Evolutionary conservation across 2,888 invertebrate species (phyloP).

Genomic region (Horisme vitalbata): DNA sequence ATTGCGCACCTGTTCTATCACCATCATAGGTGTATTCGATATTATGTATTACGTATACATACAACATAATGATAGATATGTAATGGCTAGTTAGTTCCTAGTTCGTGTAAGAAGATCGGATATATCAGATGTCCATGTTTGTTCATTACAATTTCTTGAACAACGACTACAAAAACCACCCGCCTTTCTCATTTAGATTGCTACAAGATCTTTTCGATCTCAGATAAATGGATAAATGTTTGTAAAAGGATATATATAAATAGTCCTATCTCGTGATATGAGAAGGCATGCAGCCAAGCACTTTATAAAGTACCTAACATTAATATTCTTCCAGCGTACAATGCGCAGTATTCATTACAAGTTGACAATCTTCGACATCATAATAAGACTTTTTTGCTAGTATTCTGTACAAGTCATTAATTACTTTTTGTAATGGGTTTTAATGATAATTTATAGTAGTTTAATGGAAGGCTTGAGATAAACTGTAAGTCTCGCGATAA

Average conservation of each 20-base stretch:
- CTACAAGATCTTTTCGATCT: background rate
- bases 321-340: conserved; percentile 22
- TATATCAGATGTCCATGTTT: background rate
- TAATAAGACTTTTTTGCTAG: conserved; percentile 20
- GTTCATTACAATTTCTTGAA: background rate
- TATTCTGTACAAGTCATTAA: conserved; percentile 6
- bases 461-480: too few relatives aligned
- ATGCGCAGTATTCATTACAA: conserved; percentile 30
- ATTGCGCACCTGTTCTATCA: too few relatives aligned
- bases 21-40: too few relatives aligned
- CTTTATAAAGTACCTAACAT: background rate
- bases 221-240: background rate
- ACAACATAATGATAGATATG: too few relatives aligned
- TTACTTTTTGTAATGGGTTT: conserved; percentile 7
- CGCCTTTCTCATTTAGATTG: background rate
- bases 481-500: too few relatives aligned
- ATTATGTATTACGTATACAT: too few relatives aligned
- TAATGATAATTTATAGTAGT: background rate
- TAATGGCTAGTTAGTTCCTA: too few relatives aligned
- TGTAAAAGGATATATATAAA: background rate
- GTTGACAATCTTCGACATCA: conserved; percentile 25
- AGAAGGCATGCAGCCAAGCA: background rate
- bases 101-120: too few relatives aligned
- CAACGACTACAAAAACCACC: background rate
- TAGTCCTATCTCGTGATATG: background rate